Evolutionary conservation across 2,797 vertebrate genomes (phyloP).

Genomic region (Esox lucius): DNA sequence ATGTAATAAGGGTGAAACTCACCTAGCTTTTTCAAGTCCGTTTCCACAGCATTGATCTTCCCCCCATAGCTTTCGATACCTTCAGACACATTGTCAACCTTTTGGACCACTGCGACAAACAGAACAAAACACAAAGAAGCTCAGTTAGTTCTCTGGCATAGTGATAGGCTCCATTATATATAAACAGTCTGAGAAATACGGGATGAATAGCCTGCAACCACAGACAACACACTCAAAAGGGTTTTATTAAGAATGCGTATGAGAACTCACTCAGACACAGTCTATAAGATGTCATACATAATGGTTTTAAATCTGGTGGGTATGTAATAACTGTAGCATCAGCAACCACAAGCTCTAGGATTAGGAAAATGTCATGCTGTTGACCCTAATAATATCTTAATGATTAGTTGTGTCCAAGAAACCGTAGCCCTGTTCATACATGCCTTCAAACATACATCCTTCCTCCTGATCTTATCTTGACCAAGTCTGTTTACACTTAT

Average conservation of each 20-base stretch:
- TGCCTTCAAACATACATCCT: too few species aligned
- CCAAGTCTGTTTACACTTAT: too few species aligned
- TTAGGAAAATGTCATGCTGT: conserved; percentile 21
- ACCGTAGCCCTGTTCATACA: background rate
- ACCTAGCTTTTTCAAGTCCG: conserved; percentile 91
- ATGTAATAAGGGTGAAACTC: conserved; percentile 51
- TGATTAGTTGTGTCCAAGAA: background rate
- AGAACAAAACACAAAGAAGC: conserved; percentile 17
- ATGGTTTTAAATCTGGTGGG: conserved; percentile 47
- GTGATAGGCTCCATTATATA: conserved; percentile 40
- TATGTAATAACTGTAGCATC: conserved; percentile 62
- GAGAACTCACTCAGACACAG: conserved; percentile 34
- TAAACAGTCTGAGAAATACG: conserved; percentile 31
- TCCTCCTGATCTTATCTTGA: too few species aligned
- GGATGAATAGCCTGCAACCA: conserved; percentile 56
- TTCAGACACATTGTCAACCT: conserved; percentile 91
- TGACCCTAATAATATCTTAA: background rate
- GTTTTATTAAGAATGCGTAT: conserved; percentile 55
- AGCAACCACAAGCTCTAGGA: conserved; percentile 45
- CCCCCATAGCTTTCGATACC: conserved; percentile 89
- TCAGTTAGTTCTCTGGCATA: conserved; percentile 34
- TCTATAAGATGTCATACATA: conserved; percentile 29
- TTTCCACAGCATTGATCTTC: conserved; percentile 89
- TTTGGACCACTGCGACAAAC: conserved; percentile 87
- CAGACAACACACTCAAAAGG: conserved; percentile 59